phyloP scores from a whole-genome alignment of 2,888 invertebrate species.

The Scotopteryx bipunctaria region DNA sequence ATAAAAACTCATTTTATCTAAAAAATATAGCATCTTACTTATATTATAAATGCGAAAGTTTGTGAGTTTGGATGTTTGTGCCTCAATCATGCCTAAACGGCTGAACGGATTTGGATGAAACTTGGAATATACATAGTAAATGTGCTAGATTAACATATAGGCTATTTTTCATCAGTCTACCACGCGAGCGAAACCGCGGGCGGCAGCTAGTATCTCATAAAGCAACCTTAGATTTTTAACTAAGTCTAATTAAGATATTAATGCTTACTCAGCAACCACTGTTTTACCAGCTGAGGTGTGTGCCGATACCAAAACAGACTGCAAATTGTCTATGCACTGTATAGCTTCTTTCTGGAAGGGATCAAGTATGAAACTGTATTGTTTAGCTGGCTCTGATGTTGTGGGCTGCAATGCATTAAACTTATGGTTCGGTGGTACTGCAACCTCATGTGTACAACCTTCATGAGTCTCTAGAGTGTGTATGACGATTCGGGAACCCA shows the following conservation, averaged over 20 bases:
- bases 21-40: no score
- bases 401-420: constrained; percentile 85
- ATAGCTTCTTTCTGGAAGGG: constrained; percentile 99
- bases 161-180: no score
- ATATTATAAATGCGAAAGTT: no score
- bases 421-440: constrained; percentile 93
- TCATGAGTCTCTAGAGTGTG: constrained; percentile 95
- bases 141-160: no score
- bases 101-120: no score
- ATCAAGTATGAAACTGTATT: constrained; percentile 97
- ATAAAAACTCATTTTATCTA: no score
- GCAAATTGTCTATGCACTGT: constrained; percentile 97
- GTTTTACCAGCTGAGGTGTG: constrained; percentile 99
- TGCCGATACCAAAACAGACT: constrained; percentile 99
- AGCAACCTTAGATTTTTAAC: no score
- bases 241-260: neutral
- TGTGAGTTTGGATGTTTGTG: no score
- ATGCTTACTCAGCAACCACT: constrained; percentile 97
- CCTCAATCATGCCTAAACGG: no score
- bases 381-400: constrained; percentile 91
- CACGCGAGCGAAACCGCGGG: no score
- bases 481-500: constrained; percentile 91
- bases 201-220: no score
- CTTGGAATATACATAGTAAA: no score
- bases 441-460: constrained; percentile 98